These are phyloP conservation scores for Zygaena filipendulae DNA, from an alignment of 2,888 invertebrate genomes.

Conservation along the genomic window DNA sequence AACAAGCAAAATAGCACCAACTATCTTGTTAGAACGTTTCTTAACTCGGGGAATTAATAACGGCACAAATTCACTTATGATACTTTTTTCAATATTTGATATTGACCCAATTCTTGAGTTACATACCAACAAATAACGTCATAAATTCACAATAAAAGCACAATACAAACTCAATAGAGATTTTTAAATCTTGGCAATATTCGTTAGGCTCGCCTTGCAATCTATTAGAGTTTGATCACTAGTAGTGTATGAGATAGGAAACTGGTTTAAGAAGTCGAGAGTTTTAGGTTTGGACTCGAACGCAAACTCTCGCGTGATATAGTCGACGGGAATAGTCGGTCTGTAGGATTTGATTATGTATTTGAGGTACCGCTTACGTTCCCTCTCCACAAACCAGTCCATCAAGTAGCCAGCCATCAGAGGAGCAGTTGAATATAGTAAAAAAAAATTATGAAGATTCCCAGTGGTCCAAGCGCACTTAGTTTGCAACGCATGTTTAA, in stretches of 20 bases:
- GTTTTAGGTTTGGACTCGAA: slow-evolving; percentile 85
- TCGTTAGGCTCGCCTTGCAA: too few species aligned
- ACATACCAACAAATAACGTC: too few species aligned
- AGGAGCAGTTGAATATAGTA: slow-evolving; percentile 88
- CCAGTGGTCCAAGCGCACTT: slow-evolving; percentile 93
- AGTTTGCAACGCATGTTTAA: slow-evolving; percentile 87
- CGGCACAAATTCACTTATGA: too few species aligned
- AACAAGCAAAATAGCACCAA: too few species aligned
- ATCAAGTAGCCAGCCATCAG: slow-evolving; percentile 96
- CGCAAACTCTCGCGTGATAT: slow-evolving; percentile 86
- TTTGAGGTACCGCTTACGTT: slow-evolving; percentile 91
- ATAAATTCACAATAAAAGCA: too few species aligned
- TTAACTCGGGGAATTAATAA: too few species aligned
- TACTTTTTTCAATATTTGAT: too few species aligned
- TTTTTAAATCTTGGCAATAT: too few species aligned
- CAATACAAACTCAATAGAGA: too few species aligned
- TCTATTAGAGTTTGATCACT: too few species aligned
- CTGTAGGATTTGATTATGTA: slow-evolving; percentile 97
- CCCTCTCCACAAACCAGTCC: slow-evolving; percentile 98
- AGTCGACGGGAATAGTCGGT: slow-evolving; percentile 85
- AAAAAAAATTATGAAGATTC: slow-evolving; percentile 94
- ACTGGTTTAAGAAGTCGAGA: slow-evolving; percentile 85
- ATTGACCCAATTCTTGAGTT: too few species aligned
- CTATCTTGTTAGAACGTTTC: too few species aligned
- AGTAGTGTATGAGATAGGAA: slow-evolving; percentile 78